Conservation (phyloP, 1,140 invertebrate genomes). For the Amyelois transitella region DNA sequence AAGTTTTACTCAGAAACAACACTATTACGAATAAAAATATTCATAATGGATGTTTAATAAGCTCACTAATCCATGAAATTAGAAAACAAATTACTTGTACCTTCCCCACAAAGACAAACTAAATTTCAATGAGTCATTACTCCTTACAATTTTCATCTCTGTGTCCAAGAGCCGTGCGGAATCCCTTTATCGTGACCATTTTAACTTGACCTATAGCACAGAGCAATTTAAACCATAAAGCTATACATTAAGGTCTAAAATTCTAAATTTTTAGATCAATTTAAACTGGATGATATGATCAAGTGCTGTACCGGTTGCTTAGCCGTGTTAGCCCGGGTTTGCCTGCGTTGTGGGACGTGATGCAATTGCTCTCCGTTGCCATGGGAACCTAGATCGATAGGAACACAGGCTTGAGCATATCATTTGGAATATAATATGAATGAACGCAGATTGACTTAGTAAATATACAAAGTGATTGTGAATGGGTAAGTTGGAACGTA, state of each 20-base stretch:
- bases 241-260: not conserved
- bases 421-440: no score
- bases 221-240: constrained; percentile 9
- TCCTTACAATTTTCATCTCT: constrained; percentile 50
- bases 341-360: constrained; percentile 7
- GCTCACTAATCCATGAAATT: not conserved
- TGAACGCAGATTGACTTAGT: no score
- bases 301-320: constrained; percentile 35
- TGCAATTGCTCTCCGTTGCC: constrained; percentile 20
- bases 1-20: no score
- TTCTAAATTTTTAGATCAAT: not conserved
- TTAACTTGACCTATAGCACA: constrained; percentile 6
- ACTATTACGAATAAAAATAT: no score
- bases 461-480: no score
- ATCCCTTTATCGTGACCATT: constrained; percentile 35
- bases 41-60: not conserved
- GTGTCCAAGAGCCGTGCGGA: constrained; percentile 47
- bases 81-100: constrained; percentile 1
- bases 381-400: constrained; percentile 12
- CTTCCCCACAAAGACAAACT: not conserved
- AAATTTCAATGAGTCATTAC: constrained; percentile 22
- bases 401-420: not conserved
- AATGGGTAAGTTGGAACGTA: no score
- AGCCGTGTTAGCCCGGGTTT: constrained; percentile 24
- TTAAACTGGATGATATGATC: constrained; percentile 21